phyloP scores from a whole-genome alignment of 2,888 invertebrate genomes.

The Pandemis cinnamomeana region DNA sequence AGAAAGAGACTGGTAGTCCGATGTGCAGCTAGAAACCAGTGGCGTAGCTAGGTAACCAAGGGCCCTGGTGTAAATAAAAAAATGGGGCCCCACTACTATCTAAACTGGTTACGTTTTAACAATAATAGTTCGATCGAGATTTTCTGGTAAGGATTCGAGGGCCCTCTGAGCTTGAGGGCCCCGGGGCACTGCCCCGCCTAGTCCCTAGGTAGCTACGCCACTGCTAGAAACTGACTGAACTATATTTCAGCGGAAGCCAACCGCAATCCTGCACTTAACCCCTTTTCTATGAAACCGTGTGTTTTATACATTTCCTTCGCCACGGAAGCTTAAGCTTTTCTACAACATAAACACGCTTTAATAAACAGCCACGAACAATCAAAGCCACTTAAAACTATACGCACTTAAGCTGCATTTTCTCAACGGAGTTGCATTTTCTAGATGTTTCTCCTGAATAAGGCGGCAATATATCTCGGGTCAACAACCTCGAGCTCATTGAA shows the following conservation, averaged over 20 bases:
- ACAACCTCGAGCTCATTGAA: constrained; percentile 24
- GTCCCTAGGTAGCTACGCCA: too few relatives aligned
- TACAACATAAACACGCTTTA: background rate
- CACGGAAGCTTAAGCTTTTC: background rate
- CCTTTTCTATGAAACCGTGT: background rate
- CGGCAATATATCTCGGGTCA: constrained; percentile 11
- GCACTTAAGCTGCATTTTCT: constrained; percentile 22
- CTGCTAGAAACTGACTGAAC: background rate
- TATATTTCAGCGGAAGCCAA: background rate
- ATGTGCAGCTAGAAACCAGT: background rate
- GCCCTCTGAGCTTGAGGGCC: too few relatives aligned
- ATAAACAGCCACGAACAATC: constrained; percentile 6
- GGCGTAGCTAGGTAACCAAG: too few relatives aligned
- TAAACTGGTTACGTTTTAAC: too few relatives aligned
- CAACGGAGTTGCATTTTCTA: constrained; percentile 14
- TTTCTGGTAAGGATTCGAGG: too few relatives aligned
- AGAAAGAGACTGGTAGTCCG: too few relatives aligned
- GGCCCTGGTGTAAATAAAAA: too few relatives aligned
- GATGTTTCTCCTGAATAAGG: constrained; percentile 8
- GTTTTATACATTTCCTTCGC: background rate
- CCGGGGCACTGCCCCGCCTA: too few relatives aligned
- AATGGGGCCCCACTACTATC: too few relatives aligned
- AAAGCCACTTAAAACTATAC: constrained; percentile 8
- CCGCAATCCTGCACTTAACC: background rate
- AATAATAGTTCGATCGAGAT: too few relatives aligned